Percentiles rank a stretch among this genome's conserved stretches.
These are phyloP conservation scores for Rhyzopertha dominica DNA, from an alignment of 1,140 invertebrate genomes.

Conservation along the genomic window DNA sequence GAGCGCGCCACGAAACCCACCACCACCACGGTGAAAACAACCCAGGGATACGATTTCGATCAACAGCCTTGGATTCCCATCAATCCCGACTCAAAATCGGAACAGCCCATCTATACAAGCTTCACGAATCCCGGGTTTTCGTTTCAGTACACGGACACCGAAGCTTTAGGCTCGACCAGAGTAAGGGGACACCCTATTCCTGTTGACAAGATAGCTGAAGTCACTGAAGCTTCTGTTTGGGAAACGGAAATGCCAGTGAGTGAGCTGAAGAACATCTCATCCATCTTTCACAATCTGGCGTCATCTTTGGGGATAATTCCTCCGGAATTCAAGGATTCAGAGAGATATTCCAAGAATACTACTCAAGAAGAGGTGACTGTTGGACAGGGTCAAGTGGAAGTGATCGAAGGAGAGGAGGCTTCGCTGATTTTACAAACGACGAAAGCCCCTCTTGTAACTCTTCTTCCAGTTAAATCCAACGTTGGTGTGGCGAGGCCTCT, in stretches of 20 bases:
- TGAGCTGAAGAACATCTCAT: conserved; percentile 28
- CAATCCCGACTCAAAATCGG: conserved; percentile 33
- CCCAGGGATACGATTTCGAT: conserved; percentile 32
- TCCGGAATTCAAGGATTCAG: conserved; percentile 2
- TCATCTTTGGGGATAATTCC: conserved; percentile 42
- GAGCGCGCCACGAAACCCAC: conserved; percentile 43
- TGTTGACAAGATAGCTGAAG: conserved; percentile 59
- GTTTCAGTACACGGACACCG: conserved; percentile 48
- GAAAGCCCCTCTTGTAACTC: conserved; percentile 51
- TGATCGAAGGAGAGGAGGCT: conserved; percentile 39
- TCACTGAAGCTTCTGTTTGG: conserved; percentile 40
- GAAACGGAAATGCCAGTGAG: conserved; percentile 14
- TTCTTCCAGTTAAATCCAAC: conserved; percentile 59
- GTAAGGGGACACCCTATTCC: conserved; percentile 59
- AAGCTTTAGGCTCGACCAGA: conserved; percentile 51
- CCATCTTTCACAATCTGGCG: conserved; percentile 31
- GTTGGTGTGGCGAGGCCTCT: conserved; percentile 53
- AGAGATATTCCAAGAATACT: conserved; percentile 5
- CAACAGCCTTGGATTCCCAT: conserved; percentile 56
- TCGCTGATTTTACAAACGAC: conserved; percentile 43
- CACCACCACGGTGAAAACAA: conserved; percentile 21
- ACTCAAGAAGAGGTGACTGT: conserved; percentile 36
- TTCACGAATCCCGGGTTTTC: conserved; percentile 59
- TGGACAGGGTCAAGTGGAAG: conserved; percentile 42
- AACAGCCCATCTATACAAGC: conserved; percentile 56